A percentile compares a stretch with the other conserved stretches of the same genome.
phyloP scores from a whole-genome alignment of 2,888 invertebrate species.

The Agrenia bidenticulata region DNA sequence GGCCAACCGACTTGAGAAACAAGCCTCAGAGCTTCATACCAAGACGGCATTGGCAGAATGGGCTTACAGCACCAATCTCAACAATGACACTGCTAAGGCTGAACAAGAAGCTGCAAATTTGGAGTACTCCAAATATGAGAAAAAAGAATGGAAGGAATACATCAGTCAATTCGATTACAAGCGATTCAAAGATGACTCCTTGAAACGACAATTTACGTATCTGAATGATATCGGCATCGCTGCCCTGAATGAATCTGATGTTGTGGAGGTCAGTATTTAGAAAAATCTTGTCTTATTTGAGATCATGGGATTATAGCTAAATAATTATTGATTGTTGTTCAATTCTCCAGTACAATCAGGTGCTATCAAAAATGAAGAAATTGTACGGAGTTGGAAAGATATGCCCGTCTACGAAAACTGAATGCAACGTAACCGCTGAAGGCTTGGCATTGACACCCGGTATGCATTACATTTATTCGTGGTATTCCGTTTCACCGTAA shows the following conservation, averaged over 20 bases:
- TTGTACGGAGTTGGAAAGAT: slow-evolving; percentile 71
- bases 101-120: slow-evolving; percentile 29
- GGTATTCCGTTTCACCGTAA: no score
- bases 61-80: slow-evolving; percentile 56
- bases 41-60: slow-evolving; percentile 56
- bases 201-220: slow-evolving; percentile 69
- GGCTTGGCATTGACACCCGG: slow-evolving; percentile 63
- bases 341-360: slow-evolving; percentile 53
- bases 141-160: slow-evolving; percentile 73
- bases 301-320: no score
- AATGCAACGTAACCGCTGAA: slow-evolving; percentile 56
- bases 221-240: slow-evolving; percentile 71
- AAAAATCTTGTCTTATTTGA: no score
- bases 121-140: slow-evolving; percentile 64
- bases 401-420: slow-evolving; percentile 62
- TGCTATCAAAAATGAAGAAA: slow-evolving; percentile 72
- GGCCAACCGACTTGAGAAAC: slow-evolving; percentile 24
- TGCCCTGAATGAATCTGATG: slow-evolving; percentile 59
- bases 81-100: slow-evolving; percentile 39
- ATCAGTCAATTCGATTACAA: slow-evolving; percentile 58
- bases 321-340: no score
- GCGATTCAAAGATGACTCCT: slow-evolving; percentile 66
- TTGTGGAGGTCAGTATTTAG: slow-evolving; percentile 6
- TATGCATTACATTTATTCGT: no score
- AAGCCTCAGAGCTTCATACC: slow-evolving; percentile 54